Evolutionary conservation across 2,113 vertebrate genomes (phyloP).

Genomic region (Elaphurus davidianus): DNA sequence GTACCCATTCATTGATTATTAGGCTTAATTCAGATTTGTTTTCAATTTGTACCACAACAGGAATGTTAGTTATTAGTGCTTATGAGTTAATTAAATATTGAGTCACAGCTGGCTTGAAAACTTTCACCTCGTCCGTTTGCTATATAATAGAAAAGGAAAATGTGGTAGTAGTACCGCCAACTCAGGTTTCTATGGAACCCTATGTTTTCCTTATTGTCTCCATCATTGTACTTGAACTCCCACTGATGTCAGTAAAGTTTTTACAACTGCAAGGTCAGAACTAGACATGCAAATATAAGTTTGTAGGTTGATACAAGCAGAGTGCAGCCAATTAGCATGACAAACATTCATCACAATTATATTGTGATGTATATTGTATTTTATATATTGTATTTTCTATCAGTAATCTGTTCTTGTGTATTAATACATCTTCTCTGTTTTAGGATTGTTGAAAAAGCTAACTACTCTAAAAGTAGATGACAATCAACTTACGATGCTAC

Average conservation of each 20-base stretch:
- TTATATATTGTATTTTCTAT: not conserved
- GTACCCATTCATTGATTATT: not conserved
- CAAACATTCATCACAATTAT: not conserved
- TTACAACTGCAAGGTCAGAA: not conserved
- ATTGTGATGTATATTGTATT: not conserved
- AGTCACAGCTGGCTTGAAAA: constrained; percentile 35
- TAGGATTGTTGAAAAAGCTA: constrained; percentile 97
- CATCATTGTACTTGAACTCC: not conserved
- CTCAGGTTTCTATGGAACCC: not conserved
- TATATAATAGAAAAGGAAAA: not conserved
- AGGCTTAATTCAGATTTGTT: constrained; percentile 31
- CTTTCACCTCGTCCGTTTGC: not conserved
- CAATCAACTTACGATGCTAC: constrained; percentile 97
- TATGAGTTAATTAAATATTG: constrained; percentile 42
- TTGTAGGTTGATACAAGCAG: not conserved
- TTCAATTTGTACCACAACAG: constrained; percentile 24
- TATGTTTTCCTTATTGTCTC: not conserved
- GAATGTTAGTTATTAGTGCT: constrained; percentile 17
- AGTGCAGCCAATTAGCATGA: not conserved
- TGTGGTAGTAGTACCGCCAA: not conserved
- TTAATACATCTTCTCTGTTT: constrained; percentile 49
- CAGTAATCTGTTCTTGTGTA: not conserved
- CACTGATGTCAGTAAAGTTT: not conserved
- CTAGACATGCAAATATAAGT: not conserved
- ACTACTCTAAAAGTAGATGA: constrained; percentile 99